Evolutionary conservation across 2,113 vertebrate species (phyloP), one percentile per base, ranked within the genome.

Genomic region (Triplophysa rosa): DNA sequence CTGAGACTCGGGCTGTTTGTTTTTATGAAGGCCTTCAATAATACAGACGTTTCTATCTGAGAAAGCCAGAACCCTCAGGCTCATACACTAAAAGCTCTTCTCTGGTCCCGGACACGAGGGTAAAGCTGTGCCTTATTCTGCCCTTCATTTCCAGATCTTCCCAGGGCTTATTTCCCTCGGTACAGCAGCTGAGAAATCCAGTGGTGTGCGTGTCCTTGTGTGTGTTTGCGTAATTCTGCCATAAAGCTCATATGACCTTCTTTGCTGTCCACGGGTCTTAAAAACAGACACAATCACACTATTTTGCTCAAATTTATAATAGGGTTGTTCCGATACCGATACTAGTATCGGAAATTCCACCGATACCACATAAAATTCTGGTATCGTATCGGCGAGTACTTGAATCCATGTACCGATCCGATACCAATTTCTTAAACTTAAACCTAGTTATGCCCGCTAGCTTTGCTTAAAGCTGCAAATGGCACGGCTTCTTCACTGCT

Each of bases 131-230:
- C 26, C 71, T 73, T 19, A 37, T 73, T 42, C 21, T 45, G 33
- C 33, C 58, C 56, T 73, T 45, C 56, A 42, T 21, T 61, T 33
- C 33, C 21, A 82, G 71, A 78, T 78, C 80, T 74, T 80, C 85
- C 86, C 54, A 88, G 89, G 81, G 85, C 65, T 52, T 9, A 62
- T 70, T 54, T 76, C 76, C 83, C 84, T 89, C 85, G 87, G 67
- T 85, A 74, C 83, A 82, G 81, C 84, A 83, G 86, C 77, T 85
- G 54, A 47, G 21, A 58, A 77, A 82, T 63, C 62, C 75, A 73
- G 78, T 84, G 77, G 78, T 84, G 77, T 88, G 81, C 84, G 73
- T 49, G 71, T 61, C 33, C 67, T 82, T 63, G 59, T 67, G 26
- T 54, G 13, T 68, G 17, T 71, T 8, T 79, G 26, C 21, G 26